phyloP scores from a whole-genome alignment of 2,797 vertebrate species.

The Anas flavirostris region DNA sequence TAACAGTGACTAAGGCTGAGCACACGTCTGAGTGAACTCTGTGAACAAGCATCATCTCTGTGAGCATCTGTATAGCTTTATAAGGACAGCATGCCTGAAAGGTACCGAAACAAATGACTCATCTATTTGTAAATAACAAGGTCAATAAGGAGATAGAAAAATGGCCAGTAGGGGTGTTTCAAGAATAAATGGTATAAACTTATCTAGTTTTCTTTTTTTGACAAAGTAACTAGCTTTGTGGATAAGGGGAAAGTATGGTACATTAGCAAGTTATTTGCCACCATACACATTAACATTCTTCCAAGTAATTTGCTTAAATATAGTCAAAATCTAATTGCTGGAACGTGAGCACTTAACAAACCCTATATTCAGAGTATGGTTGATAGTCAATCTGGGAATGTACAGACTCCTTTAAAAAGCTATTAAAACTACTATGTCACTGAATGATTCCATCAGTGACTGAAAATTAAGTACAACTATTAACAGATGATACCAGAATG shows the following conservation, averaged over 20 bases:
- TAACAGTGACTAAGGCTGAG: background rate
- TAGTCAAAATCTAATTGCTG: background rate
- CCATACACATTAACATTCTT: background rate
- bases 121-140: background rate
- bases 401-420: background rate
- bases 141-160: background rate
- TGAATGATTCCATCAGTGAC: constrained; percentile 1
- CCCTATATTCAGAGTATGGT: background rate
- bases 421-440: background rate
- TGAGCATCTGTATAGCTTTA: background rate
- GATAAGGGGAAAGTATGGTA: background rate
- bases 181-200: background rate
- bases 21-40: background rate
- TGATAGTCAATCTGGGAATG: background rate
- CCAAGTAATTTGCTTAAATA: background rate
- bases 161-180: background rate
- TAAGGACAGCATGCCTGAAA: background rate
- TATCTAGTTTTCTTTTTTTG: background rate
- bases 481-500: background rate
- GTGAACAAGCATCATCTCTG: background rate
- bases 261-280: background rate
- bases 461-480: background rate
- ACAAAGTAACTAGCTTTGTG: background rate
- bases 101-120: background rate
- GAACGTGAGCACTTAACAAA: background rate